phyloP scores from a whole-genome alignment of 2,888 invertebrate species.

The Drosophila pseudotalamancana region DNA sequence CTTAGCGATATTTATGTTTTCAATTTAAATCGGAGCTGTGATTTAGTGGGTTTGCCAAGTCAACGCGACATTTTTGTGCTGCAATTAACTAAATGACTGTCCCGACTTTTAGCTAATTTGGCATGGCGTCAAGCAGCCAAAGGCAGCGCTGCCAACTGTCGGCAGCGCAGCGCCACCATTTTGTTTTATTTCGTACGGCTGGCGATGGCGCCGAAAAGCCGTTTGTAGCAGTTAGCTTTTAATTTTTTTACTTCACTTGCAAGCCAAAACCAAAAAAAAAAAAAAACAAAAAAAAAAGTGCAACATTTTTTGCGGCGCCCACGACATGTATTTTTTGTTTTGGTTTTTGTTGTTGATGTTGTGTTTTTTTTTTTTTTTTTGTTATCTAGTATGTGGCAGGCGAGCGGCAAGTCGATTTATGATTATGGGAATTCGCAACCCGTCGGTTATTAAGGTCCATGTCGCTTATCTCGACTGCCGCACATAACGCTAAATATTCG shows the following conservation, averaged over 20 bases:
- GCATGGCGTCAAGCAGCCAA: constrained; percentile 78
- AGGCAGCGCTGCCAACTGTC: constrained; percentile 54
- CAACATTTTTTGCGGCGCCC: constrained; percentile 30
- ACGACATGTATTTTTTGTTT: constrained; percentile 22
- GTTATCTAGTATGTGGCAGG: constrained; percentile 23
- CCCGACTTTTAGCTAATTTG: constrained; percentile 80
- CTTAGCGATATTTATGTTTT: constrained; percentile 53
- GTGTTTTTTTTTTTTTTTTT: neutral
- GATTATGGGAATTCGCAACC: constrained; percentile 40
- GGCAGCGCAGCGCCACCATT: constrained; percentile 55
- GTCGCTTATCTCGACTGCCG: constrained; percentile 56
- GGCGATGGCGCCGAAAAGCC: constrained; percentile 78
- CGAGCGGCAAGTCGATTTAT: constrained; percentile 54
- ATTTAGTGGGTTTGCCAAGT: constrained; percentile 56
- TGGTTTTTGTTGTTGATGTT: neutral
- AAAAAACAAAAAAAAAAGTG: constrained; percentile 8
- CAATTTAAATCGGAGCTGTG: constrained; percentile 51
- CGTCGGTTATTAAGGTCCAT: constrained; percentile 53
- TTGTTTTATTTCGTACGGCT: constrained; percentile 68
- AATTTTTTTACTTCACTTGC: constrained; percentile 53
- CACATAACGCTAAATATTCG: constrained; percentile 66
- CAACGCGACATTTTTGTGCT: constrained; percentile 47
- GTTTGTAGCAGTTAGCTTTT: constrained; percentile 61
- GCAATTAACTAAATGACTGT: constrained; percentile 81
- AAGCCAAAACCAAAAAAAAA: neutral